A percentile compares a stretch with the other conserved stretches of the same genome.
phyloP scores from a whole-genome alignment of 2,113 vertebrate species.

The Forbesichthys papilliferus region DNA sequence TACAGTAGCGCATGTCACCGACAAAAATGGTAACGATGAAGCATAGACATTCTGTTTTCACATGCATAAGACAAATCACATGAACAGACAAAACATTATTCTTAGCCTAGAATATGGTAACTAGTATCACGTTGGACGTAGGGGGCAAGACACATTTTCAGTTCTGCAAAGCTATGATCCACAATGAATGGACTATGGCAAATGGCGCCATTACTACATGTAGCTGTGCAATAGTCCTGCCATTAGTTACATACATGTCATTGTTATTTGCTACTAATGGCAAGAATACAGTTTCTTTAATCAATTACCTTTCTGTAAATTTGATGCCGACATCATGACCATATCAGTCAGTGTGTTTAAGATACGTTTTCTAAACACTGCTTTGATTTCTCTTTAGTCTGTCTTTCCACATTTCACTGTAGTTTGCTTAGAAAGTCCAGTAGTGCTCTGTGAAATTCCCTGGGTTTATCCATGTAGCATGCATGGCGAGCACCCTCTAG shows the following conservation, averaged over 20 bases:
- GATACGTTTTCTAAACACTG: background rate
- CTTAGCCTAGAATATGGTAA: constrained; percentile 25
- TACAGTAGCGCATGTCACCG: constrained; percentile 45
- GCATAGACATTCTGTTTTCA: constrained; percentile 41
- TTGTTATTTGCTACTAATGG: background rate
- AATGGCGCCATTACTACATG: background rate
- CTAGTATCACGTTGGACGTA: constrained; percentile 3
- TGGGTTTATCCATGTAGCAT: constrained; percentile 91
- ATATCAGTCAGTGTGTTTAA: background rate
- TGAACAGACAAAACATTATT: constrained; percentile 18
- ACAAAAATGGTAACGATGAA: constrained; percentile 52
- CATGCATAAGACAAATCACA: constrained; percentile 55
- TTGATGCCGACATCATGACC: background rate
- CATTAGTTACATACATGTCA: background rate
- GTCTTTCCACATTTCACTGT: constrained; percentile 53
- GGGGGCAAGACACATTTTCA: background rate
- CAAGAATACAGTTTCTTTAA: background rate
- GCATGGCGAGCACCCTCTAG: constrained; percentile 84
- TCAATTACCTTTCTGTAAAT: background rate
- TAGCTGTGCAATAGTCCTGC: constrained; percentile 5
- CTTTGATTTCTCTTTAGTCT: constrained; percentile 5
- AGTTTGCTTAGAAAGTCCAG: constrained; percentile 86
- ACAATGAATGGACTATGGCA: background rate
- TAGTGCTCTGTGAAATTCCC: constrained; percentile 87
- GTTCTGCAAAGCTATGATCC: constrained; percentile 15